A percentile compares a stretch with the other conserved stretches of the same genome.
phyloP scores from a whole-genome alignment of 2,797 vertebrate genomes.

The Gymnothorax javanicus region DNA sequence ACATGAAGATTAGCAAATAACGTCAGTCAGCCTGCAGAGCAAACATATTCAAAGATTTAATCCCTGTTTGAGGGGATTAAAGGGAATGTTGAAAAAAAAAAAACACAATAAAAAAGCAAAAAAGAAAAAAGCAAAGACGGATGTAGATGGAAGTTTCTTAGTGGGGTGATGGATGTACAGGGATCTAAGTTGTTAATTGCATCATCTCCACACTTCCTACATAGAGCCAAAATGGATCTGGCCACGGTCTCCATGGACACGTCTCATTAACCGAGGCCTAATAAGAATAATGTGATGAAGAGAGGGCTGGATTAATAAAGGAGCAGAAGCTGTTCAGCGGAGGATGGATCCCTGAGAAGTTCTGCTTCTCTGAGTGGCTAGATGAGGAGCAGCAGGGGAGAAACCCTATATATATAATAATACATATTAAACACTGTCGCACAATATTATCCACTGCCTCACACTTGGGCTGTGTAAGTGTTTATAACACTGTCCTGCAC shows the following conservation, averaged over 20 bases:
- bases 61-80: too few species aligned
- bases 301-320: slow-evolving; percentile 28
- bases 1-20: background rate
- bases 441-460: too few species aligned
- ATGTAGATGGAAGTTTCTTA: background rate
- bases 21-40: background rate
- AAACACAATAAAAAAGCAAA: background rate
- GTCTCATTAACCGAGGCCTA: slow-evolving; percentile 23
- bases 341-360: background rate
- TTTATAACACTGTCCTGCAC: background rate
- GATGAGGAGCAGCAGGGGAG: background rate
- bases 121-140: background rate
- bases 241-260: slow-evolving; percentile 17
- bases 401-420: background rate
- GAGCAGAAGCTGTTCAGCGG: background rate
- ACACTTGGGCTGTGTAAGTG: slow-evolving; percentile 7
- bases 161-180: background rate
- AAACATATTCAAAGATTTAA: background rate
- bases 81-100: background rate
- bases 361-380: slow-evolving; percentile 16
- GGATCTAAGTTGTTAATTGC: slow-evolving; percentile 5
- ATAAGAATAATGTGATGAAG: slow-evolving; percentile 32
- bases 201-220: background rate
- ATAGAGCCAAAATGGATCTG: slow-evolving; percentile 12
- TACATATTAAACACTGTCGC: too few species aligned